These are phyloP conservation scores for Nothobranchius kuhntae DNA, from an alignment of 2,113 vertebrate genomes.

Conservation along the genomic window DNA sequence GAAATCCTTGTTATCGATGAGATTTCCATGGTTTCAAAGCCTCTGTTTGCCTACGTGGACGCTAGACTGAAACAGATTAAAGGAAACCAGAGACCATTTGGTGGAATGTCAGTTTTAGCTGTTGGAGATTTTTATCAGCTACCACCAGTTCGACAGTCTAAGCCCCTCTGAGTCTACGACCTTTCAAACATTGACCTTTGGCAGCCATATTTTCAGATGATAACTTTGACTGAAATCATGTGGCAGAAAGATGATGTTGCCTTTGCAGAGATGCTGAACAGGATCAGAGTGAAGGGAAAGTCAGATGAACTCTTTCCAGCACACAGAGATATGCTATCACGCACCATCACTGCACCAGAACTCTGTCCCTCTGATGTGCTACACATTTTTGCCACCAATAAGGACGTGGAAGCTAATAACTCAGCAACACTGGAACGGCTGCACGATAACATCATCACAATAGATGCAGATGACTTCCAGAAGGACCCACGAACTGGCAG, in stretches of 20 bases:
- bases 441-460: neutral
- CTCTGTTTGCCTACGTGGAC: neutral
- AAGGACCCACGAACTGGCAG: neutral
- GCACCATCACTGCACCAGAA: neutral
- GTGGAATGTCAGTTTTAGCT: slow-evolving; percentile 31
- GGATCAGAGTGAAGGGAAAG: slow-evolving; percentile 35
- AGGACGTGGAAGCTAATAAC: slow-evolving; percentile 31
- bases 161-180: slow-evolving; percentile 34
- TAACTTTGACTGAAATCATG: slow-evolving; percentile 48
- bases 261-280: slow-evolving; percentile 53
- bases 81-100: slow-evolving; percentile 33
- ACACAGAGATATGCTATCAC: slow-evolving; percentile 26
- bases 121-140: slow-evolving; percentile 31
- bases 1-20: slow-evolving; percentile 8
- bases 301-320: neutral
- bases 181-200: slow-evolving; percentile 31
- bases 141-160: slow-evolving; percentile 23
- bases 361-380: slow-evolving; percentile 37
- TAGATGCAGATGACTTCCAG: neutral
- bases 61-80: slow-evolving; percentile 22
- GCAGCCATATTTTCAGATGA: slow-evolving; percentile 45
- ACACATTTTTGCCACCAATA: slow-evolving; percentile 45
- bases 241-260: slow-evolving; percentile 48
- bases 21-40: slow-evolving; percentile 7
- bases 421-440: neutral